Evolutionary conservation across 2,797 vertebrate species (phyloP).

Genomic region (Clarias pachynema): DNA sequence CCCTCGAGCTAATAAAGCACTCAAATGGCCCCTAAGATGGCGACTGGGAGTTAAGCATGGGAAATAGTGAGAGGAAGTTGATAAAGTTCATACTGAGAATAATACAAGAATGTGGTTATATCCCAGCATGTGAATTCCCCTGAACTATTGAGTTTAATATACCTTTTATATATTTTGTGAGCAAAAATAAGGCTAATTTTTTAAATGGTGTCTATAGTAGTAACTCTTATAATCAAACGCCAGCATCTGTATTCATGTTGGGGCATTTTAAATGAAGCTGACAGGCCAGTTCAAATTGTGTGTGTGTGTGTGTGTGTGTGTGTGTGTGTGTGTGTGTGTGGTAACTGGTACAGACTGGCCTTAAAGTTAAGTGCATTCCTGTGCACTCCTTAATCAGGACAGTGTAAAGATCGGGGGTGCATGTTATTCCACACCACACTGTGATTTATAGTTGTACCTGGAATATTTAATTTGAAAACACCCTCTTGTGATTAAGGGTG

Average conservation of each 20-base stretch:
- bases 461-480: not conserved
- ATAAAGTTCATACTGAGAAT: not conserved
- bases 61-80: not conserved
- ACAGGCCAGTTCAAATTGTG: not conserved
- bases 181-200: not conserved
- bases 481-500: not conserved
- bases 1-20: slow-evolving; percentile 9
- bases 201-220: not conserved
- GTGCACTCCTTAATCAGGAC: slow-evolving; percentile 6
- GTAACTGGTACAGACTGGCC: slow-evolving; percentile 30
- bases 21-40: not conserved
- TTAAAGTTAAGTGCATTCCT: not conserved
- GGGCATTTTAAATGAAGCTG: not conserved
- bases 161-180: not conserved
- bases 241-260: too few species aligned
- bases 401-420: slow-evolving; percentile 18
- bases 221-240: not conserved
- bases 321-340: not conserved
- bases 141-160: not conserved
- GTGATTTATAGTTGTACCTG: slow-evolving; percentile 1
- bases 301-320: slow-evolving; percentile 10
- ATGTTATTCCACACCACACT: not conserved
- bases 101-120: not conserved
- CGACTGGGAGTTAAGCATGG: not conserved
- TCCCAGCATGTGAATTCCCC: not conserved